These are phyloP conservation scores for Sinocyclocheilus anshuiensis DNA, from an alignment of 2,113 vertebrate species.

Conservation along the genomic window DNA sequence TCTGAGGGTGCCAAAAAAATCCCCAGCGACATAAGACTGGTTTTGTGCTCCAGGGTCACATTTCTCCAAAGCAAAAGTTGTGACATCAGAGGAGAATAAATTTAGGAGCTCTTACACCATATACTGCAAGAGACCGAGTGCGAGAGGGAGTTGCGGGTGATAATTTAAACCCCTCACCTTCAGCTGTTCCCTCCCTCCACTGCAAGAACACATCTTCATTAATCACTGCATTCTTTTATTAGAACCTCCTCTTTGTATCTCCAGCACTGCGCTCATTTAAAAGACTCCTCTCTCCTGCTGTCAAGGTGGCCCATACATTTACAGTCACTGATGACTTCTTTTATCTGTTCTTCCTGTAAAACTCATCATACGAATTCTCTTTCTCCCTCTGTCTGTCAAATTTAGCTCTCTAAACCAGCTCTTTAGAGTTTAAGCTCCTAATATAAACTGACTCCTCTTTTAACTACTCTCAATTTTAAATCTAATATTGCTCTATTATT, in stretches of 20 bases:
- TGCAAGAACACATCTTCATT: slow-evolving; percentile 42
- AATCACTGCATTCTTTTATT: slow-evolving; percentile 50
- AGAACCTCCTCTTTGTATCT: slow-evolving; percentile 37
- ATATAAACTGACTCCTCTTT: neutral
- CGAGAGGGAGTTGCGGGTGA: slow-evolving; percentile 22
- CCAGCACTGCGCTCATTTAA: slow-evolving; percentile 25
- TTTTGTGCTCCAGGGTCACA: too few species aligned
- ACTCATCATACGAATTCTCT: neutral
- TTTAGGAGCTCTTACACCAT: neutral
- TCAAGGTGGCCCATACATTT: slow-evolving; percentile 1
- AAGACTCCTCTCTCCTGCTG: neutral
- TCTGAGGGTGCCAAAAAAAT: too few species aligned
- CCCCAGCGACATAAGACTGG: too few species aligned
- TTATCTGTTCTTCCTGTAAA: slow-evolving; percentile 33
- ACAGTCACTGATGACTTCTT: slow-evolving; percentile 32
- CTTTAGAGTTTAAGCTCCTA: neutral
- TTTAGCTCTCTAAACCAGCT: neutral
- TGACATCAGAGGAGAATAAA: neutral
- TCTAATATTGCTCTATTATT: slow-evolving; percentile 3
- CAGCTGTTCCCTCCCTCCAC: slow-evolving; percentile 29
- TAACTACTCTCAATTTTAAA: neutral
- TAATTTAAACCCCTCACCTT: slow-evolving; percentile 55
- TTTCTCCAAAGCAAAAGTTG: neutral
- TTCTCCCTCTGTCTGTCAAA: slow-evolving; percentile 23
- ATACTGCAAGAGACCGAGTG: neutral